Base-by-base conservation (phyloP, 2,888 invertebrate genomes). In the Epistrophe grossulariae region DNA sequence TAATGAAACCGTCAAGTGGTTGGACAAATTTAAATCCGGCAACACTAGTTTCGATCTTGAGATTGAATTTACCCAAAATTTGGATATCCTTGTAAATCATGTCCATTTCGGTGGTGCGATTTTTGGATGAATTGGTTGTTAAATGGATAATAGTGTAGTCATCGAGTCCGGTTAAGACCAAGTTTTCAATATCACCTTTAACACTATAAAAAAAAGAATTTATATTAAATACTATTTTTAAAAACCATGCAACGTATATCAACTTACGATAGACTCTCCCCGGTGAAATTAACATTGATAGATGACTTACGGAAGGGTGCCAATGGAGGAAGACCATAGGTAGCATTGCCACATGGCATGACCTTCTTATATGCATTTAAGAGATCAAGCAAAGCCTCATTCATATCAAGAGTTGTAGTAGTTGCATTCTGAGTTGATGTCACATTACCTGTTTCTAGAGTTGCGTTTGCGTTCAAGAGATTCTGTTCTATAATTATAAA, bases 331-430 rank as follows among this genome's bases (percentile, higher is more conserved):
- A 91, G 87, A 1, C 84, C 60, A 10, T 89, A 52, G 0, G 85
- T 31, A 0, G 89, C 43, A 76, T 88, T 90, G 45, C 91, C 91
- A 64, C 91, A 91, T 13, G 91, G 91, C 81, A 91, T 89, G 17
- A 91, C 88, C 2, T 84, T 87, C 60, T 89, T 88, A 66, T 89
- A 89, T 9, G 91, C 88, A 4, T 31, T 57, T 4, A 89, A 50
- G 43, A 88, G 90, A 66, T 83, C 83, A 7, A 43, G 38, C 13
- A 90, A 31, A 7, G 91, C 89, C 2, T 89, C 77, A 11, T 88
- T 89, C 68, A 90, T 87, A 66, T 89, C 71, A 2, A 60, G 84
- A 59, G 4, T 71, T 28, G n/a, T 24, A 24, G 24, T 9, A 50
- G 45, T 60, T 60, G 13, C 31, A 24, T 77, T 70, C 0, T 7